A percentile compares a stretch with the other conserved stretches of the same genome.
Conservation (phyloP, 35 echinoderm and acorn worm genomes). For the Apostichopus parvimensis region DNA sequence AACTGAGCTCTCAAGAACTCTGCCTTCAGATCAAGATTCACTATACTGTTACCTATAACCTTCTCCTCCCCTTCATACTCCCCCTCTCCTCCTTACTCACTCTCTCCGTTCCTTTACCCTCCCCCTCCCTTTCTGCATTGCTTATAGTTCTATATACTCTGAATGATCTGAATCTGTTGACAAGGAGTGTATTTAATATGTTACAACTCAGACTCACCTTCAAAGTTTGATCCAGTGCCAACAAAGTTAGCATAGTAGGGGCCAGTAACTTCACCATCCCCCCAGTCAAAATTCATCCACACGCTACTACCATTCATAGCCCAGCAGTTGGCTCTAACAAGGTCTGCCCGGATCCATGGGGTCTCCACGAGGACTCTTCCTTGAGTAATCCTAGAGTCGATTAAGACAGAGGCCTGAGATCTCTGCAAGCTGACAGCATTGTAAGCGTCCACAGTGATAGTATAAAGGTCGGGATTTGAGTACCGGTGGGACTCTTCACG, state of each 20-base stretch:
- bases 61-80: too few species aligned
- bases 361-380: slow-evolving; percentile 21
- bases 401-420: slow-evolving; percentile 35
- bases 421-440: slow-evolving; percentile 60
- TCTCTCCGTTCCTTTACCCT: too few species aligned
- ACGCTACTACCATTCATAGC: slow-evolving; percentile 81
- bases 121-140: too few species aligned
- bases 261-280: slow-evolving; percentile 66
- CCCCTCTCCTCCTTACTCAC: too few species aligned
- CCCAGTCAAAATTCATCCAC: slow-evolving; percentile 78
- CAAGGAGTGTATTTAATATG: too few species aligned
- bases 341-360: slow-evolving; percentile 56
- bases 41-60: too few species aligned
- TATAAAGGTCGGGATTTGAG: slow-evolving; percentile 48
- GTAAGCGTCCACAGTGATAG: slow-evolving; percentile 45
- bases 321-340: slow-evolving; percentile 23
- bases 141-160: too few species aligned
- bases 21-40: too few species aligned
- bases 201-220: slow-evolving; percentile 47
- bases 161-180: too few species aligned
- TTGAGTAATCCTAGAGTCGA: slow-evolving; percentile 67
- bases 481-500: slow-evolving; percentile 31
- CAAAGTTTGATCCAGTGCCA: slow-evolving; percentile 50
- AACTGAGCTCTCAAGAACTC: too few species aligned
- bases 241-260: slow-evolving; percentile 52